Conservation (phyloP, 92 coral and sea anemone genomes). For the Porites evermanni region DNA sequence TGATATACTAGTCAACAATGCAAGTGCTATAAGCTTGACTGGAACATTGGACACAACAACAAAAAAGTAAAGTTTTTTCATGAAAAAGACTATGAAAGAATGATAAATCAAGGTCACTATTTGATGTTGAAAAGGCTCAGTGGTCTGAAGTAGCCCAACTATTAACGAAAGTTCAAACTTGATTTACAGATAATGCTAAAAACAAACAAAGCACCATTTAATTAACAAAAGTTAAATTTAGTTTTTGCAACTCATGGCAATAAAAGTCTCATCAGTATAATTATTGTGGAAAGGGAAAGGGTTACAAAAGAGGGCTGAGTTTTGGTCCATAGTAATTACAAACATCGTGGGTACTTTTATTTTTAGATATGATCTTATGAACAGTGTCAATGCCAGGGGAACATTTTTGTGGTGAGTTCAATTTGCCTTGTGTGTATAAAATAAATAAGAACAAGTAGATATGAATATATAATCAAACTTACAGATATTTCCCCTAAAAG, state of each 20-base stretch:
- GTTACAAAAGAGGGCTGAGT: too few relatives aligned
- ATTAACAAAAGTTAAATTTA: too few relatives aligned
- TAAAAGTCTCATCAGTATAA: too few relatives aligned
- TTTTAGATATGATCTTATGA: conserved; percentile 93
- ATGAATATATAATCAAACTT: neutral
- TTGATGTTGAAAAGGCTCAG: neutral
- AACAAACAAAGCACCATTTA: too few relatives aligned
- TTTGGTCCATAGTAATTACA: neutral
- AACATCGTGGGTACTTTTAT: neutral
- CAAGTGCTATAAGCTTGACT: conserved; percentile 93
- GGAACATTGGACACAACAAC: conserved; percentile 92
- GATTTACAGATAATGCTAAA: too few relatives aligned
- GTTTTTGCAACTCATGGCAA: too few relatives aligned
- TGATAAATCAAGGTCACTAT: neutral
- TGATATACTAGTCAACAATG: conserved; percentile 96
- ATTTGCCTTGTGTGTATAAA: neutral
- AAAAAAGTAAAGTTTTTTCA: conserved; percentile 70
- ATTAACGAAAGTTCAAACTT: too few relatives aligned
- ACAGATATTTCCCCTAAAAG: too few relatives aligned
- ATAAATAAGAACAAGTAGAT: too few relatives aligned
- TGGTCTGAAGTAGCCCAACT: neutral
- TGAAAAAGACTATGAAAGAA: neutral
- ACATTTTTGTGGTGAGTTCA: conserved; percentile 89
- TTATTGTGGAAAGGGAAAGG: too few relatives aligned
- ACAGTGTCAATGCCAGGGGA: conserved; percentile 89